Evolutionary conservation across 2,888 invertebrate species (phyloP).

Genomic region (Macropis europaea): DNA sequence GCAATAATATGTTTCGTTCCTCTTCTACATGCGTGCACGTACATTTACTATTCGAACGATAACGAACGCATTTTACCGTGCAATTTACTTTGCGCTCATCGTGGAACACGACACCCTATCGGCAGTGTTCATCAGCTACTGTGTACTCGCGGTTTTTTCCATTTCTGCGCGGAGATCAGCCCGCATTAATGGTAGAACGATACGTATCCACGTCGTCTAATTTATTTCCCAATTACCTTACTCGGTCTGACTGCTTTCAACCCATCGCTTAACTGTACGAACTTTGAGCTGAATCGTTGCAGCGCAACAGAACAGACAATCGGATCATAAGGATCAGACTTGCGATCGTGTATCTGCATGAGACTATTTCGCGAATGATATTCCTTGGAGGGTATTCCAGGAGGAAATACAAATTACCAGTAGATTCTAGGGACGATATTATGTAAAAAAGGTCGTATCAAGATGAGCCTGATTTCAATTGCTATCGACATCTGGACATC

Average conservation of each 20-base stretch:
- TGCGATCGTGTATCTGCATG: neutral
- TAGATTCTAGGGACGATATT: no score
- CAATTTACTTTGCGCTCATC: constrained; percentile 36
- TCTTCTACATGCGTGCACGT: neutral
- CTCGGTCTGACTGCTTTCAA: neutral
- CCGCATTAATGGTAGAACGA: constrained; percentile 16
- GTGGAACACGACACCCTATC: constrained; percentile 30
- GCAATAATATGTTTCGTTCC: no score
- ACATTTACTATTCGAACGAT: neutral
- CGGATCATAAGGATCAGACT: constrained; percentile 3
- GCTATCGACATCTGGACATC: no score
- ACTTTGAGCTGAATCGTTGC: neutral
- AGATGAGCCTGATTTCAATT: no score
- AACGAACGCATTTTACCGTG: constrained; percentile 23
- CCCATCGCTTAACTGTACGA: neutral
- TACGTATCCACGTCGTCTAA: constrained; percentile 17
- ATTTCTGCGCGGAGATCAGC: constrained; percentile 11
- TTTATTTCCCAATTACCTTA: constrained; percentile 30
- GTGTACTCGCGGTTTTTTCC: constrained; percentile 7
- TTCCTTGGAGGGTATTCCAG: no score
- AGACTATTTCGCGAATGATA: constrained; percentile 9
- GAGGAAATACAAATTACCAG: no score
- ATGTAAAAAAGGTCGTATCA: no score
- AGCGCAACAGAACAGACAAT: neutral
- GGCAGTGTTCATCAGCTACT: constrained; percentile 35